phyloP scores from a whole-genome alignment of 1,140 invertebrate species.

The Neocloeon triangulifer region DNA sequence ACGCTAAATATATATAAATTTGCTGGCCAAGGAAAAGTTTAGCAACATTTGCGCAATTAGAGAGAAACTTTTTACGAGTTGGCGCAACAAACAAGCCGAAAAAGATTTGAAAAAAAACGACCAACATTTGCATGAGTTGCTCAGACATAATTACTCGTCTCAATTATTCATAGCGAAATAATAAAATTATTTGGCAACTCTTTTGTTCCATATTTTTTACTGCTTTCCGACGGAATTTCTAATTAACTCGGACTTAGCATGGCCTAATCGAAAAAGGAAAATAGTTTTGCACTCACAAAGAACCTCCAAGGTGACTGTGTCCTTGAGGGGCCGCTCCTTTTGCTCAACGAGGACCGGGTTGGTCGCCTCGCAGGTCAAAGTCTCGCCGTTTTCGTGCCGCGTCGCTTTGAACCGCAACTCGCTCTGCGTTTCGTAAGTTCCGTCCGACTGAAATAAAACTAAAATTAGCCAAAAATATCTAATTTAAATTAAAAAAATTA shows the following conservation, averaged over 20 bases:
- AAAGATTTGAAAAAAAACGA: slow-evolving; percentile 13
- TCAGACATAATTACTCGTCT: not conserved
- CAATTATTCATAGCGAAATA: too few species aligned
- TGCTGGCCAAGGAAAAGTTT: too few species aligned
- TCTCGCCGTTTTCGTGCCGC: slow-evolving; percentile 54
- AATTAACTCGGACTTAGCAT: too few species aligned
- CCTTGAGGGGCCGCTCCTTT: slow-evolving; percentile 43
- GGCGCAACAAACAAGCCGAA: too few species aligned
- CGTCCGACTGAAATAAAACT: slow-evolving; percentile 33
- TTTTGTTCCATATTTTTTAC: too few species aligned
- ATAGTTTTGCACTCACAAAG: slow-evolving; percentile 56
- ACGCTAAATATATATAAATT: too few species aligned
- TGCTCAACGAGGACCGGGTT: slow-evolving; percentile 53
- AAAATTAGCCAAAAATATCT: slow-evolving; percentile 13
- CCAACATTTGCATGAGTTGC: slow-evolving; percentile 2
- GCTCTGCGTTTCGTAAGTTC: slow-evolving; percentile 54
- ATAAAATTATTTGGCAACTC: too few species aligned
- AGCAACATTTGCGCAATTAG: too few species aligned
- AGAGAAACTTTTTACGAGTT: too few species aligned
- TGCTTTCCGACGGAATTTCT: slow-evolving; percentile 7
- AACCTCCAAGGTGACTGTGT: slow-evolving; percentile 44
- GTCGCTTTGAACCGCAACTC: slow-evolving; percentile 52
- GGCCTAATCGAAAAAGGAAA: slow-evolving; percentile 2
- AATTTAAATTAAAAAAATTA: not conserved
- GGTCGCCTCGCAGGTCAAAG: slow-evolving; percentile 53